These are phyloP conservation scores for Pseudomyrmex concolor DNA, from an alignment of 1,140 invertebrate species.

Conservation along the genomic window DNA sequence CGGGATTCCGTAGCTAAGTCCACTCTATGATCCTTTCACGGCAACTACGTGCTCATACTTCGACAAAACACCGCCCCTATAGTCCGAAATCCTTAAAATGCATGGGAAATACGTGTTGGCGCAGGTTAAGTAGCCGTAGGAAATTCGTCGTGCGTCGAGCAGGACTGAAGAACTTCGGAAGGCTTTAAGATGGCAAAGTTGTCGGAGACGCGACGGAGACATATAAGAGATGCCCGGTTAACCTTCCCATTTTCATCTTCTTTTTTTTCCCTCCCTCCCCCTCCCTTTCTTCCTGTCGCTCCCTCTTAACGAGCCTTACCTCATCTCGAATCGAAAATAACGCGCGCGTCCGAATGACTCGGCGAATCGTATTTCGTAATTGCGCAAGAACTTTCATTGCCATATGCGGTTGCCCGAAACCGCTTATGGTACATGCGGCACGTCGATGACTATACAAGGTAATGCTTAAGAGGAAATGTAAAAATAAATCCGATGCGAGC, in stretches of 20 bases:
- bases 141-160: slow-evolving; percentile 77
- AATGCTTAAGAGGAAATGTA: slow-evolving; percentile 19
- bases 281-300: background rate
- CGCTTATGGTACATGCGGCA: slow-evolving; percentile 8
- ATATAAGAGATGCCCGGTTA: slow-evolving; percentile 30
- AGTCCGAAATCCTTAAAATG: slow-evolving; percentile 84
- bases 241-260: background rate
- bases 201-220: slow-evolving; percentile 40
- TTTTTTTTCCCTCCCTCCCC: background rate
- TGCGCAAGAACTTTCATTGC: slow-evolving; percentile 44
- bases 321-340: slow-evolving; percentile 27
- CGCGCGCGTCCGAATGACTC: slow-evolving; percentile 20
- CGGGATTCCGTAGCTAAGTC: slow-evolving; percentile 84
- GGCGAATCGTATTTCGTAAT: slow-evolving; percentile 38
- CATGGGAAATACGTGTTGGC: slow-evolving; percentile 83
- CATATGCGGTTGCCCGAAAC: slow-evolving; percentile 24
- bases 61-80: slow-evolving; percentile 82
- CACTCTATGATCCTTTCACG: slow-evolving; percentile 84
- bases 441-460: slow-evolving; percentile 52
- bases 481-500: background rate
- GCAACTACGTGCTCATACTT: slow-evolving; percentile 85
- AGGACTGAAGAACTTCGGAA: slow-evolving; percentile 59
- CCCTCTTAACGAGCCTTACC: background rate
- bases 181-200: slow-evolving; percentile 57
- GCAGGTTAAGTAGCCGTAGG: slow-evolving; percentile 77